A percentile compares a stretch with the other conserved stretches of the same genome.
phyloP scores from a whole-genome alignment of 37 sponge, comb jelly and placozoan genomes.

The Haliclona indistincta region DNA sequence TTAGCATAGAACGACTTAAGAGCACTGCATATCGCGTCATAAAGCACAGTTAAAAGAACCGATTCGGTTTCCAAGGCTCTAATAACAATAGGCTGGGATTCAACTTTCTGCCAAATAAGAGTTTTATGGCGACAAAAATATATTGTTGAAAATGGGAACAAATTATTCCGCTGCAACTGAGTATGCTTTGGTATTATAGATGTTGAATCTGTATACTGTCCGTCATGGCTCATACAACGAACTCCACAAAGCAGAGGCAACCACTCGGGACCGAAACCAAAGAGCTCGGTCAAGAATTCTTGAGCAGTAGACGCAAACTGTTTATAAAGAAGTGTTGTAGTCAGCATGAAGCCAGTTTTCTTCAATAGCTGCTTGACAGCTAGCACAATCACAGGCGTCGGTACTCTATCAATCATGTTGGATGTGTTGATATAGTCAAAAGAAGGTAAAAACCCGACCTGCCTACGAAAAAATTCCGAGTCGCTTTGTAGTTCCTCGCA shows the following conservation, averaged over 20 bases:
- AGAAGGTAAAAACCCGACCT: too few species aligned
- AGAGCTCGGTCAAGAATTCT: neutral
- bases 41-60: neutral
- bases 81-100: neutral
- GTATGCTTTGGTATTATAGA: neutral
- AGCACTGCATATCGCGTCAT: neutral
- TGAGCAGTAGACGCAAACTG: neutral
- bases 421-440: constrained; percentile 21
- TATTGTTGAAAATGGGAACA: too few species aligned
- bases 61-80: neutral
- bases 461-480: neutral
- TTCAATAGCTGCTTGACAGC: constrained; percentile 4
- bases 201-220: neutral
- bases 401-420: constrained; percentile 14
- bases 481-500: neutral
- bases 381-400: constrained; percentile 2
- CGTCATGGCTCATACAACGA: constrained; percentile 1
- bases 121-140: too few species aligned
- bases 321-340: neutral
- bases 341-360: constrained; percentile 1
- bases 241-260: constrained; percentile 14
- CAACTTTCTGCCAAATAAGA: neutral
- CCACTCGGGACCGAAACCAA: constrained; percentile 3
- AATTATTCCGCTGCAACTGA: neutral
- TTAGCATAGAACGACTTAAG: neutral